phyloP scores from a whole-genome alignment of 2,888 invertebrate species.

The Aplocera efformata region DNA sequence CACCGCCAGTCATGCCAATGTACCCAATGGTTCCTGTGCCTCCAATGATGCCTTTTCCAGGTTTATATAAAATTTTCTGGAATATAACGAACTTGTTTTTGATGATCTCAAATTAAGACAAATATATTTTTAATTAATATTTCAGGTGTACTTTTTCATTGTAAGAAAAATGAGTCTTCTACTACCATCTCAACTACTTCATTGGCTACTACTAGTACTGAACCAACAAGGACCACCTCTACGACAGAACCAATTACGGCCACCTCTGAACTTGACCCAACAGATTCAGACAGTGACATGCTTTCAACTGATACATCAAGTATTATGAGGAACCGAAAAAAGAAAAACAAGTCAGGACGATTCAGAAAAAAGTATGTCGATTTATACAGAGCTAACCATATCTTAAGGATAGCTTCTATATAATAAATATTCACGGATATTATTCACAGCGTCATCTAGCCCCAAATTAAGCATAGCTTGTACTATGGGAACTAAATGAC shows the following conservation, averaged over 20 bases:
- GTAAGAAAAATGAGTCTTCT: slow-evolving; percentile 3
- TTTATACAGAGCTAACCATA: no score
- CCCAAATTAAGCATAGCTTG: no score
- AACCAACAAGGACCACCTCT: slow-evolving; percentile 1
- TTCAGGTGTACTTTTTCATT: slow-evolving; percentile 5
- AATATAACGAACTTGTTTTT: slow-evolving; percentile 6
- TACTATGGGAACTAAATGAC: no score
- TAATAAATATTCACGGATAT: no score
- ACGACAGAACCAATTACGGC: not conserved
- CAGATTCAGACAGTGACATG: no score
- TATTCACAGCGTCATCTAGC: no score
- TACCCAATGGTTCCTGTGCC: slow-evolving; percentile 67
- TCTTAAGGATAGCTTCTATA: no score
- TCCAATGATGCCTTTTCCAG: slow-evolving; percentile 47
- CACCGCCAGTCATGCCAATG: slow-evolving; percentile 61
- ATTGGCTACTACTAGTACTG: not conserved
- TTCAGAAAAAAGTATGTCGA: no score
- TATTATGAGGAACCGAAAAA: slow-evolving; percentile 2
- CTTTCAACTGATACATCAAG: no score
- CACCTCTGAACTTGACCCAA: not conserved
- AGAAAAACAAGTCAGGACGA: no score
- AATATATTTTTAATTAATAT: not conserved
- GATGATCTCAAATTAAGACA: no score
- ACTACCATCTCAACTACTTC: not conserved
- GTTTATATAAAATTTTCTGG: slow-evolving; percentile 22